Evolutionary conservation across 2,888 invertebrate species (phyloP), one percentile per base, ranked within the genome.

Genomic region (Dicyrtomina minuta): DNA sequence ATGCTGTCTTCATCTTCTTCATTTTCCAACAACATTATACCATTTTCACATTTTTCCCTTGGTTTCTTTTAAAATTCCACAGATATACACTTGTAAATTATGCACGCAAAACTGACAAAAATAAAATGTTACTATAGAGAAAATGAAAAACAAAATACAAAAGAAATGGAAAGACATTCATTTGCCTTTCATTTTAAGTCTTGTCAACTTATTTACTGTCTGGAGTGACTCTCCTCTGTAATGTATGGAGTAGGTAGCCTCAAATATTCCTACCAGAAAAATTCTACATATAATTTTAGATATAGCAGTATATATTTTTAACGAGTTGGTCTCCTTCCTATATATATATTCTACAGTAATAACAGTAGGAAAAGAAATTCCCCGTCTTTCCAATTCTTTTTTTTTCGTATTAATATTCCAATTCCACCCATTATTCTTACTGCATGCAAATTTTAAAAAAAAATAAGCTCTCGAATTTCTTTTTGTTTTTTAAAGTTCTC

Each of bases 1-100:
- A 24, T 53, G 53, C 24, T 53, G 53, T 53, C 53, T 53, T 22
- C 24, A 13, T 53, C 53, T 53, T 8, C 24, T 53, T 53, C 4
- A 33, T 33, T 33, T 33, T 33, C 33, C 3, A 33, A 33, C 33
- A 33, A 33, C 33, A 33, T n/a, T n/a, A n/a, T n/a, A n/a, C 43
- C 43, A 12, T 13, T 43, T 13, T 43, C 43, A 12, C 43, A 12
- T 46, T 46, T 46, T 17, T 20, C 5, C 20, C 46, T 46, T 20
- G 46, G 46, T 46, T 46, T 46, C 27, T 20, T 56, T 22, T 56
- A 26, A 33, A 33, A 33, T 33, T 33, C 33, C 33, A 33, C 33
- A 33, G 33, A 33, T 33, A 33, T 33, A 33, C 33, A 33, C 33
- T 33, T 33, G n/a, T n/a, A n/a, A n/a, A n/a, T n/a, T n/a, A n/a